phyloP scores from a whole-genome alignment of 2,888 invertebrate species.

The Serripes groenlandicus region DNA sequence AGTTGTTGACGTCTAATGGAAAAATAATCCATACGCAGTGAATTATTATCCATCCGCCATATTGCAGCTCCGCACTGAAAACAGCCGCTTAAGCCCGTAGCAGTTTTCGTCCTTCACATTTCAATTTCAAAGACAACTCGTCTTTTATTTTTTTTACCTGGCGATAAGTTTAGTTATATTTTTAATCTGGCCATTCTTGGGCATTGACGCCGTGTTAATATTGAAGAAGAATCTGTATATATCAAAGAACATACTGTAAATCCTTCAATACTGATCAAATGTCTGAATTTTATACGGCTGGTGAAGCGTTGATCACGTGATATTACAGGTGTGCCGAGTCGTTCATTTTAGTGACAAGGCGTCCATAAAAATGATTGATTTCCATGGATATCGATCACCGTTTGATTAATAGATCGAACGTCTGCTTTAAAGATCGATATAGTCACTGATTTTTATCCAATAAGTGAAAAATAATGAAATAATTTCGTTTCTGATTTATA shows the following conservation, averaged over 20 bases:
- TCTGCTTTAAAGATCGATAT: constrained; percentile 9
- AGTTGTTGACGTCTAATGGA: constrained; percentile 8
- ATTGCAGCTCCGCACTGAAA: constrained; percentile 14
- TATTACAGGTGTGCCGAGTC: constrained; percentile 14
- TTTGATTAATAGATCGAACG: constrained; percentile 20
- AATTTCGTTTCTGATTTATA: constrained; percentile 4
- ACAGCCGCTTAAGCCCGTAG: constrained; percentile 9
- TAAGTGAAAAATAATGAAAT: constrained; percentile 4
- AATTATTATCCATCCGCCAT: constrained; percentile 7
- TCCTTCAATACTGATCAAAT: no score
- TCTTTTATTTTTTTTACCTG: no score
- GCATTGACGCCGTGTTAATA: no score
- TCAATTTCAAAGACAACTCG: no score
- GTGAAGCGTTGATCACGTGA: constrained; percentile 8
- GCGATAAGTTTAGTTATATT: no score
- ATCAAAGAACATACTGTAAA: no score
- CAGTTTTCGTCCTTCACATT: background rate
- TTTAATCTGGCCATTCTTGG: no score
- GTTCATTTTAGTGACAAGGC: constrained; percentile 21
- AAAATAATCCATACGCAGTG: constrained; percentile 12
- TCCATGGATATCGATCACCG: constrained; percentile 27
- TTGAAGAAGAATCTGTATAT: no score
- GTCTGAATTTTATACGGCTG: background rate
- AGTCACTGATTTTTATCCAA: constrained; percentile 4
- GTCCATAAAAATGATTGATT: constrained; percentile 23